A percentile compares a stretch with the other conserved stretches of the same genome.
Evolutionary conservation across 2,113 vertebrate genomes (phyloP).

Genomic region (Urocitellus parryii): DNA sequence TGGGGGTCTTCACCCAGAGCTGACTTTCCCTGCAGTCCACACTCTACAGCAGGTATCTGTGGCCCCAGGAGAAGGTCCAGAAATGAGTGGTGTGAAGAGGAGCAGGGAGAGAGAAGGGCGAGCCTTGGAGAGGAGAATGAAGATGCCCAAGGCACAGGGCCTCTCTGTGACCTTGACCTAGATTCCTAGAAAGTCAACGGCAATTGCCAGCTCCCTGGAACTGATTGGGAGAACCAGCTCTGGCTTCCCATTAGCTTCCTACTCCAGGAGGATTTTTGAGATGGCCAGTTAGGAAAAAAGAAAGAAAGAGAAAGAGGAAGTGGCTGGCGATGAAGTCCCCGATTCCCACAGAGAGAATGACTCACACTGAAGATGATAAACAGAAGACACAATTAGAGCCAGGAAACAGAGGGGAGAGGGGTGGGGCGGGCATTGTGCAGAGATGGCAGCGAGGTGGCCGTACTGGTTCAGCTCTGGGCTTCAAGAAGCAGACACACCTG

Average conservation of each 20-base stretch:
- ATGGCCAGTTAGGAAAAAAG: neutral
- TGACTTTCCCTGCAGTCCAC: no score
- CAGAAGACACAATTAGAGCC: neutral
- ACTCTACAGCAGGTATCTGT: no score
- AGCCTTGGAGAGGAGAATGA: neutral
- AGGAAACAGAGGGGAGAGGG: neutral
- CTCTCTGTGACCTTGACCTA: neutral
- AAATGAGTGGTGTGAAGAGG: neutral
- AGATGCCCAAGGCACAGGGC: neutral
- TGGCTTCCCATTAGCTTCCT: neutral
- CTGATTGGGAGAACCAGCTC: accelerated
- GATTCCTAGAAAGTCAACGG: neutral
- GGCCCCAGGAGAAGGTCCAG: neutral
- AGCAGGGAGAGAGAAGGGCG: neutral
- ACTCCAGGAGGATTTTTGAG: neutral
- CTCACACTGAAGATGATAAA: neutral
- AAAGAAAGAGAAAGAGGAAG: no score
- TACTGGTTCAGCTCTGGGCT: neutral
- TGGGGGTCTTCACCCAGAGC: neutral
- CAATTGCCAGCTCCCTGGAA: neutral
- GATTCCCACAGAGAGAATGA: neutral
- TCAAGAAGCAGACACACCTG: neutral
- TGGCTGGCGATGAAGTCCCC: neutral
- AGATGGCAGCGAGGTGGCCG: accelerated
- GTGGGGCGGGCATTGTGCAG: neutral